Base-by-base conservation (phyloP, 2,888 invertebrate species). In the Idaea dimidiata region DNA sequence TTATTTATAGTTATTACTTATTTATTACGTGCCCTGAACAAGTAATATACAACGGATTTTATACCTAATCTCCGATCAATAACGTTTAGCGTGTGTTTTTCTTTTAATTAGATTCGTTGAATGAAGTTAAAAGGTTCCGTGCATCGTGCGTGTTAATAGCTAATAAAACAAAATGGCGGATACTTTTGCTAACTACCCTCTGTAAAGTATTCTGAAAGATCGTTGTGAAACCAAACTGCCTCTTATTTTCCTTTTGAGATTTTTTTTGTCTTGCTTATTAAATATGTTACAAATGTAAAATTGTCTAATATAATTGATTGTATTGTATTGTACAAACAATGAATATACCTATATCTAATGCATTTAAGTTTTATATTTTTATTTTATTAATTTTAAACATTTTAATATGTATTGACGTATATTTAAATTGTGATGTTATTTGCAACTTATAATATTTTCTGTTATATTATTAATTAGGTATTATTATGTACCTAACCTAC, bases 221-320 rank as follows among this genome's bases (percentile, higher is more conserved):
- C 43, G 43, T 43, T 43, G 43, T 43, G 43, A 66, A 70, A 77
- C 77, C 69, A 72, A 78, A 74, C 75, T 80, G 80, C 78, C 78
- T 80, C 76, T 72, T 65, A 67, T 65, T 77, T 71, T 77, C 70
- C 76, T 69, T 72, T 74, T 79, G 79, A 80, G 81, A 81, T 82
- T 81, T 71, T 74, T 33, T 43, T 43, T 43, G 43, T 10, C 14
- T 43, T 43, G 43, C 43, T 43, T 43, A 14, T 43, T 43, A 43
- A 43, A 14, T 43, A 43, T 43, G 62, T 73, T 69, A 65, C 43
- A 72, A 69, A 64, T 60, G 55, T 63, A 75, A 69, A 70, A 66
- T 62, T 71, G 69, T 68, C 72, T 69, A 73, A 74, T 74, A 68
- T 73, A 72, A 70, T 71, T 70, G 70, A 65, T 70, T 65, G 43